Conservation (phyloP, 2,888 invertebrate genomes). For the Labia minor region DNA sequence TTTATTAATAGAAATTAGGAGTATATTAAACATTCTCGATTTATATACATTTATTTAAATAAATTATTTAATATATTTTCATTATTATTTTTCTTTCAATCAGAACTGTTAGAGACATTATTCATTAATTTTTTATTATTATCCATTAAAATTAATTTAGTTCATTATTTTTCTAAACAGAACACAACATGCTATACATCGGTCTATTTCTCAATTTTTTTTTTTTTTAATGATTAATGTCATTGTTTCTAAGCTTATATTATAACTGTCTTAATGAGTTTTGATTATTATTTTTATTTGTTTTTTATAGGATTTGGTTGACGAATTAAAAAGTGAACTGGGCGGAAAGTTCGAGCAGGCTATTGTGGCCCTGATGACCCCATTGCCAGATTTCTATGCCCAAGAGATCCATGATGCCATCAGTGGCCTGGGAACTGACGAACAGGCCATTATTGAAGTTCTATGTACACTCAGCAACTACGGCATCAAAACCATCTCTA, state of each 20-base stretch:
- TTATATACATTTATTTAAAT: too few relatives aligned
- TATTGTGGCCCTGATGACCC: slow-evolving; percentile 40
- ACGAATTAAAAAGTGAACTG: slow-evolving; percentile 40
- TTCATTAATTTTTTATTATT: too few relatives aligned
- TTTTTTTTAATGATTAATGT: too few relatives aligned
- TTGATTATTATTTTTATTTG: not conserved
- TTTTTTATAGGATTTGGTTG: slow-evolving; percentile 34
- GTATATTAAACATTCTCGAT: too few relatives aligned
- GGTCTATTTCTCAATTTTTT: too few relatives aligned
- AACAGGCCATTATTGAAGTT: slow-evolving; percentile 40
- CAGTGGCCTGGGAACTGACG: slow-evolving; percentile 39
- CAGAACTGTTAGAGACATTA: too few relatives aligned
- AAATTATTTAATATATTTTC: too few relatives aligned
- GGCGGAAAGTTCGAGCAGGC: slow-evolving; percentile 42
- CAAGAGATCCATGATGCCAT: slow-evolving; percentile 40
- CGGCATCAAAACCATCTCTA: slow-evolving; percentile 34
- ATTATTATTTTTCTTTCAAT: too few relatives aligned
- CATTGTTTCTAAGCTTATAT: not conserved
- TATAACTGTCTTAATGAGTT: not conserved
- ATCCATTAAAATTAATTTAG: too few relatives aligned
- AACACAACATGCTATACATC: too few relatives aligned
- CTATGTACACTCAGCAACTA: slow-evolving; percentile 40
- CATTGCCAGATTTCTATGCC: slow-evolving; percentile 40
- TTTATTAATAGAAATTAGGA: too few relatives aligned
- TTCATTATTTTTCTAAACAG: too few relatives aligned